phyloP scores from a whole-genome alignment of 2,888 invertebrate genomes.

The Prionchulus punctatus region DNA sequence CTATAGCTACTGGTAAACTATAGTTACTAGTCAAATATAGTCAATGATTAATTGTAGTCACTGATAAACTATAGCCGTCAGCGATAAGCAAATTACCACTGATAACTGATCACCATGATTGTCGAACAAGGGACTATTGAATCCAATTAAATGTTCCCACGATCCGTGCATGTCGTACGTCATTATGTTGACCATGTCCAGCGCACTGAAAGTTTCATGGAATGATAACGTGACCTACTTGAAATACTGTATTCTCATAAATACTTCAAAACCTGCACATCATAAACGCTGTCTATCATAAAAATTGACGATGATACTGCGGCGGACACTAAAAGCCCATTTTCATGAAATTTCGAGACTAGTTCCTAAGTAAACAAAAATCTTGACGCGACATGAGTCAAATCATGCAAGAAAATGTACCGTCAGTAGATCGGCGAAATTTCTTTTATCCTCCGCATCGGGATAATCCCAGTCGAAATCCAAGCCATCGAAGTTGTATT shows the following conservation, averaged over 20 bases:
- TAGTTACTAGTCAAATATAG: no score
- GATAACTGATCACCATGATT: no score
- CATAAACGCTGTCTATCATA: background rate
- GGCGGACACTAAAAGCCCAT: constrained; percentile 40
- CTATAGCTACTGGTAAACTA: no score
- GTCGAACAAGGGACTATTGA: constrained; percentile 1
- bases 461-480: constrained; percentile 5
- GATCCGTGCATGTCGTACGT: constrained; percentile 8
- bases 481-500: constrained; percentile 44
- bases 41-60: no score
- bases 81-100: no score
- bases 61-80: no score
- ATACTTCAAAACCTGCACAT: background rate
- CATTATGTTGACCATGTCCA: constrained; percentile 6
- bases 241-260: background rate
- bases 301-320: background rate
- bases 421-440: constrained; percentile 72
- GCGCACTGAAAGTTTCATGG: background rate
- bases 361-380: no score
- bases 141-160: constrained; percentile 8
- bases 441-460: constrained; percentile 41
- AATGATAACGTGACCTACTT: no score
- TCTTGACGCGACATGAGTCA: no score
- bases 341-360: no score
- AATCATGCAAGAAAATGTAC: no score